These are phyloP conservation scores for Gasterosteus nipponicus DNA, from an alignment of 2,113 vertebrate genomes.

Conservation along the genomic window DNA sequence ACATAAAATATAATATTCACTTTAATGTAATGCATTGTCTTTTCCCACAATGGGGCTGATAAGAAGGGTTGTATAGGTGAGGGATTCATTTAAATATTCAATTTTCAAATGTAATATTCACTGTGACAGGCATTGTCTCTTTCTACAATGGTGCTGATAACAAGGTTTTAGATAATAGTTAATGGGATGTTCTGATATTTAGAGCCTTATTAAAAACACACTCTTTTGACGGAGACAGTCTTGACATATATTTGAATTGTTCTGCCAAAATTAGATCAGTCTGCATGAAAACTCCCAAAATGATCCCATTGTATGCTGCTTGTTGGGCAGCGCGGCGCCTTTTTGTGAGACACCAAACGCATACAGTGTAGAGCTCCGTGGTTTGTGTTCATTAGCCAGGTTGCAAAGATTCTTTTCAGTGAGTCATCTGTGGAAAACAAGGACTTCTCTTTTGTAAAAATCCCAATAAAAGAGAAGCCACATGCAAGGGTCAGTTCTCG, in stretches of 20 bases:
- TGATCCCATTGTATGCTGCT: constrained; percentile 16
- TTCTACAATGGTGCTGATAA: constrained; percentile 72
- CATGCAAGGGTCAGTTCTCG: constrained; percentile 23
- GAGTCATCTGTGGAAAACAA: constrained; percentile 31
- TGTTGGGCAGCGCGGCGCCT: constrained; percentile 10
- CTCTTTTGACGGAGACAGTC: constrained; percentile 34
- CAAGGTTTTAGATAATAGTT: constrained; percentile 68
- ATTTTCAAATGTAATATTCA: constrained; percentile 72
- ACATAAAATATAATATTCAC: constrained; percentile 69
- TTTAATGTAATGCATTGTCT: constrained; percentile 75
- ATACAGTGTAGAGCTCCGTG: constrained; percentile 34
- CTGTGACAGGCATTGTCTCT: constrained; percentile 69
- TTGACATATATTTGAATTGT: constrained; percentile 31
- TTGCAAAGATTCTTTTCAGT: constrained; percentile 34
- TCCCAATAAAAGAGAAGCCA: neutral
- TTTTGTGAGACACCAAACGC: constrained; percentile 30
- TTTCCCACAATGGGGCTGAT: constrained; percentile 69
- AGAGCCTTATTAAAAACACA: constrained; percentile 68
- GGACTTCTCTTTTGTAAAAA: constrained; percentile 21
- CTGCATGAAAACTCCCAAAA: constrained; percentile 10
- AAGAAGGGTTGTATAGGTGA: constrained; percentile 71
- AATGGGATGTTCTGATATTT: constrained; percentile 75
- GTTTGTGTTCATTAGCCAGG: constrained; percentile 48
- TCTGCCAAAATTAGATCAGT: constrained; percentile 11
- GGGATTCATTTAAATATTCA: constrained; percentile 72